These are phyloP conservation scores for Heliornis fulica DNA, from an alignment of 2,113 vertebrate species.

Conservation along the genomic window DNA sequence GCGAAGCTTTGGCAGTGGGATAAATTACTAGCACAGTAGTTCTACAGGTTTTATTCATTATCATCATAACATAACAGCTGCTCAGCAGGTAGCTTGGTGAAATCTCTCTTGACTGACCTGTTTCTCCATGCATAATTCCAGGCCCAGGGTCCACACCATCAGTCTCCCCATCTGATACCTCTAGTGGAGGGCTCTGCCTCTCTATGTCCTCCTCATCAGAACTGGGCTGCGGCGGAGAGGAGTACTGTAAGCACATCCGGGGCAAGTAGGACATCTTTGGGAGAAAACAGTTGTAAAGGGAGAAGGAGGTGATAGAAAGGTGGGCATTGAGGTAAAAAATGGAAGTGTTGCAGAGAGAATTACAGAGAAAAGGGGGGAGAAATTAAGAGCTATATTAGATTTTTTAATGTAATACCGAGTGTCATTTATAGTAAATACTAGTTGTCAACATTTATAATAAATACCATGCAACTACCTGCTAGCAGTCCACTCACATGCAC, in stretches of 20 bases:
- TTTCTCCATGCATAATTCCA: conserved; percentile 82
- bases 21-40: background rate
- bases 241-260: conserved; percentile 79
- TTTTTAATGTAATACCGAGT: background rate
- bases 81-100: background rate
- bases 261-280: conserved; percentile 76
- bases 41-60: background rate
- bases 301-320: background rate
- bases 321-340: background rate
- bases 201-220: conserved; percentile 93
- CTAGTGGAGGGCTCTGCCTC: conserved; percentile 87
- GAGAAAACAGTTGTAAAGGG: background rate
- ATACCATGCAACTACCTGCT: background rate
- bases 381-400: background rate
- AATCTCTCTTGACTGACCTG: conserved; percentile 73
- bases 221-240: conserved; percentile 83
- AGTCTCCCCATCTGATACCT: conserved; percentile 93
- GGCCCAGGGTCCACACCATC: conserved; percentile 82
- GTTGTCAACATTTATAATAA: background rate
- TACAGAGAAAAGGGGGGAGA: background rate
- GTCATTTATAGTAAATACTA: background rate
- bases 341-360: background rate
- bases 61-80: background rate
- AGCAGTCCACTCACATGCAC: background rate
- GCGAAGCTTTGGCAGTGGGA: background rate